These are phyloP conservation scores for Rhagologus leucostigma DNA, from an alignment of 2,113 vertebrate species.

Conservation along the genomic window DNA sequence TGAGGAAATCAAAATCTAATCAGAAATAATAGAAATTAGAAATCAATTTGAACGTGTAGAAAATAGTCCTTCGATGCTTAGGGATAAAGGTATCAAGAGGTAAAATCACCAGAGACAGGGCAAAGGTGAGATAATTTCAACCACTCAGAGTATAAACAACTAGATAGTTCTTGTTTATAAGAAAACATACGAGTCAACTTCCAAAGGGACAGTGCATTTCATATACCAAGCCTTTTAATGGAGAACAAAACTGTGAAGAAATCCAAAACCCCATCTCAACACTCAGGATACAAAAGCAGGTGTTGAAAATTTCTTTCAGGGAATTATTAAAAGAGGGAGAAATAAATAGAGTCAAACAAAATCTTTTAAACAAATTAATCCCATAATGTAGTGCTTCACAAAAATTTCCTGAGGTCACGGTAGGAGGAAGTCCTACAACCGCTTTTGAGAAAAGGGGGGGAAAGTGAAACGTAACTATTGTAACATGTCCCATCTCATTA, in stretches of 20 bases:
- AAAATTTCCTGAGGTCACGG: not conserved
- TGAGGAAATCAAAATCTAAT: not conserved
- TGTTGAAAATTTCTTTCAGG: not conserved
- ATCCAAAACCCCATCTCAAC: not conserved
- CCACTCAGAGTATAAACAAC: not conserved
- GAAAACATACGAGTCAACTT: not conserved
- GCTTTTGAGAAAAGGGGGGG: not conserved
- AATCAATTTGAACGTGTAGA: not conserved
- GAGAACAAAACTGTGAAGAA: not conserved
- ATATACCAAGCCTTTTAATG: not conserved
- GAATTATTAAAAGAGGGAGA: not conserved
- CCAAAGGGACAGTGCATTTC: rapidly evolving
- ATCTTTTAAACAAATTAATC: not conserved
- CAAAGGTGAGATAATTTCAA: not conserved
- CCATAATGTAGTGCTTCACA: not conserved
- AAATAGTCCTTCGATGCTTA: not conserved
- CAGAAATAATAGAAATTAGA: not conserved
- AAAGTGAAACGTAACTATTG: not conserved
- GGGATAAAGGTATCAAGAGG: not conserved
- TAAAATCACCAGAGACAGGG: not conserved
- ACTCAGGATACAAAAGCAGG: not conserved
- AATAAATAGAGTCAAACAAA: not conserved
- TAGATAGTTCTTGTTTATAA: not conserved
- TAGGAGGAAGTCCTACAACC: not conserved
- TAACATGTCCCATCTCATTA: not conserved